A percentile compares a stretch with the other conserved stretches of the same genome.
Conservation (phyloP, 1,140 invertebrate species). For the Planococcus citri region DNA sequence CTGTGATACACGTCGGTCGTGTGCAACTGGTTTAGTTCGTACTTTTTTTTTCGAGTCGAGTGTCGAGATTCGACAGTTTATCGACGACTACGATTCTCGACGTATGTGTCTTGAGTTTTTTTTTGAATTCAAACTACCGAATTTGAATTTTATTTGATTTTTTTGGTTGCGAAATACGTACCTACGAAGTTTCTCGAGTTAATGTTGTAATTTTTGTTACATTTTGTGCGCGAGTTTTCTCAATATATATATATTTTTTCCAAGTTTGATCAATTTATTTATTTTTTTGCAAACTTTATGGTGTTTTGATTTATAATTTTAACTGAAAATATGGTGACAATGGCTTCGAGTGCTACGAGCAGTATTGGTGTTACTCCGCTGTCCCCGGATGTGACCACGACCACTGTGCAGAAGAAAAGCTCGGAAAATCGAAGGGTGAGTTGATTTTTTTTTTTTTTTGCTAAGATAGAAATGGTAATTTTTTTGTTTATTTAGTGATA, state of each 20-base stretch:
- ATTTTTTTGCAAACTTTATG: background rate
- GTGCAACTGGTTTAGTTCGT: background rate
- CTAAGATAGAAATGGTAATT: too few species aligned
- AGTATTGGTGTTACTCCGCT: conserved; percentile 5
- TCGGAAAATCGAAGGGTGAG: conserved; percentile 14
- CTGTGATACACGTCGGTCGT: background rate
- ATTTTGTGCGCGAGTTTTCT: too few species aligned
- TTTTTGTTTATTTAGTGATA: too few species aligned
- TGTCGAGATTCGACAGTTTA: background rate
- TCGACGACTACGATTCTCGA: background rate
- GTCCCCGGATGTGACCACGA: background rate
- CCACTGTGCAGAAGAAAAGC: conserved; percentile 10
- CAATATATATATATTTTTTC: background rate
- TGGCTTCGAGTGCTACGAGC: conserved; percentile 5
- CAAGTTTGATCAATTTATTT: background rate
- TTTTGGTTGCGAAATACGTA: too few species aligned
- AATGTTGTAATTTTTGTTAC: too few species aligned
- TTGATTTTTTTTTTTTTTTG: background rate
- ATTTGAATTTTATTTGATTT: too few species aligned
- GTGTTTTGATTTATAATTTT: background rate
- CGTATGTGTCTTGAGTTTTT: too few species aligned
- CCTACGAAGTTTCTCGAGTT: too few species aligned
- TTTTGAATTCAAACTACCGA: too few species aligned
- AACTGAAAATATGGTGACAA: background rate
- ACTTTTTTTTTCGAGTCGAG: too few species aligned